phyloP scores from a whole-genome alignment of 2,797 vertebrate genomes.

The Eupleurogrammus muticus region DNA sequence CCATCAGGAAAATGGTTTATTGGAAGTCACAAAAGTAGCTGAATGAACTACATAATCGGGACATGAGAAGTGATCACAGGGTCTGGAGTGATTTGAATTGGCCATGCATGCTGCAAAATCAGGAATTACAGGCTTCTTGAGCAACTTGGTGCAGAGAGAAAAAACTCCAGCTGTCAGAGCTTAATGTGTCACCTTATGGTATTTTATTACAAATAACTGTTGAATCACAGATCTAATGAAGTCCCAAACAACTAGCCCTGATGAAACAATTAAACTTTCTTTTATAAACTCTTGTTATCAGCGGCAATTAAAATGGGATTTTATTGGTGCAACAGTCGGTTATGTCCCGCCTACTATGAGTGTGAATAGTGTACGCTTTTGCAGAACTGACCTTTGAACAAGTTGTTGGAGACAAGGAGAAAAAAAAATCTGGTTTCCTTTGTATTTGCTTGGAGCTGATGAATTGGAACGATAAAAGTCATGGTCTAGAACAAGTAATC shows the following conservation, averaged over 20 bases:
- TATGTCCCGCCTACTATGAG: no score
- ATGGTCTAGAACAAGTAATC: background rate
- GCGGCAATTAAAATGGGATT: background rate
- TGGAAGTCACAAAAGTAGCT: background rate
- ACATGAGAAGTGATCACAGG: background rate
- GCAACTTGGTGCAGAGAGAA: no score
- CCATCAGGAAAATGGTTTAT: background rate
- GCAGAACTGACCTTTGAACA: slow-evolving; percentile 43
- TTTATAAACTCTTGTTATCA: background rate
- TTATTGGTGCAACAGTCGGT: background rate
- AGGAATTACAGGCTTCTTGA: background rate
- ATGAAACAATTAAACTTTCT: background rate
- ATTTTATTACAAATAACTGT: background rate
- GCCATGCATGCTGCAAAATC: background rate
- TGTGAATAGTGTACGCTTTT: slow-evolving; percentile 5
- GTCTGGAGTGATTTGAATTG: background rate
- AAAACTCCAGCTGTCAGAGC: background rate
- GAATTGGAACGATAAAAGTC: slow-evolving; percentile 12
- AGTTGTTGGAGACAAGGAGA: background rate
- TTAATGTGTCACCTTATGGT: background rate
- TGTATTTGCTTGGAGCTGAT: slow-evolving; percentile 25
- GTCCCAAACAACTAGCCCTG: background rate
- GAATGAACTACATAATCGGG: background rate
- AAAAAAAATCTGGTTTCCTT: slow-evolving; percentile 15
- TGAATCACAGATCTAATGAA: accelerated